Conservation (phyloP, 2,113 vertebrate species). For the Speoplatyrhinus poulsoni region DNA sequence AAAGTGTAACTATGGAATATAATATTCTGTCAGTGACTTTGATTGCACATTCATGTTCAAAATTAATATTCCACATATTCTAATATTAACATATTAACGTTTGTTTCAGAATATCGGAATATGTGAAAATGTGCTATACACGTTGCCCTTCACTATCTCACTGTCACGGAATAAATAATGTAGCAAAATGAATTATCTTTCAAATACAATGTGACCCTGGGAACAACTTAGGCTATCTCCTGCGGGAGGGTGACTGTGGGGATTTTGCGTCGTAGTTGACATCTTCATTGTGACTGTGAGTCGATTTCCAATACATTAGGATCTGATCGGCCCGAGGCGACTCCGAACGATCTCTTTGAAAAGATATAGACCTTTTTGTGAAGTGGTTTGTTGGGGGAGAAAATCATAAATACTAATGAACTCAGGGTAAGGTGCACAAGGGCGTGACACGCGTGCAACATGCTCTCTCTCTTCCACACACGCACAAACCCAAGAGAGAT, state of each 20-base stretch:
- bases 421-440: too few species aligned
- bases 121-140: too few species aligned
- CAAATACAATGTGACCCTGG: conserved; percentile 49
- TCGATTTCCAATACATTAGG: conserved; percentile 65
- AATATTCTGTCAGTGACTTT: too few species aligned
- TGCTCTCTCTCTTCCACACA: background rate
- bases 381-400: background rate
- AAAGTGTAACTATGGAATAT: too few species aligned
- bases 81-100: too few species aligned
- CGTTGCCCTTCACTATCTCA: background rate
- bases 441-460: too few species aligned
- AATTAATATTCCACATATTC: too few species aligned
- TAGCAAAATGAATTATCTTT: conserved; percentile 22
- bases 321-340: conserved; percentile 60
- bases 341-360: conserved; percentile 54
- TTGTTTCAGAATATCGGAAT: too few species aligned
- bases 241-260: conserved; percentile 28
- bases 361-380: background rate
- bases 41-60: too few species aligned
- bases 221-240: conserved; percentile 38
- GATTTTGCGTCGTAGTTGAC: conserved; percentile 62
- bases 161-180: conserved; percentile 23
- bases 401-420: background rate
- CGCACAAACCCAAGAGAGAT: background rate
- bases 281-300: conserved; percentile 58